Percentiles rank a stretch among this genome's conserved stretches.
Evolutionary conservation across 1,140 invertebrate species (phyloP).

Genomic region (Drosophila kurseongensis): DNA sequence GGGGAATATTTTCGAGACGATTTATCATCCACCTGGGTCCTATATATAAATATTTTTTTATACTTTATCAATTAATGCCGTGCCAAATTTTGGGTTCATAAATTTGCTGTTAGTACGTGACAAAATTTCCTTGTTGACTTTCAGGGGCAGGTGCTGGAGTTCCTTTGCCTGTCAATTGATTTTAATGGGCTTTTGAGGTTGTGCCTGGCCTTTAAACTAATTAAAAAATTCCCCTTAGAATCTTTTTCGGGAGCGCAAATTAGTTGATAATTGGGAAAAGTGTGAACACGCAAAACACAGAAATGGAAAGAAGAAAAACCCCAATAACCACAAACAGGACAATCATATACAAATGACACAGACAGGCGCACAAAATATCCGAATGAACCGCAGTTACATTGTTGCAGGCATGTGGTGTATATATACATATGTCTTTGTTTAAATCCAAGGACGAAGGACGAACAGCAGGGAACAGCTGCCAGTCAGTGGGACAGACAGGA

Average conservation of each 20-base stretch:
- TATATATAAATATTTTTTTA: slow-evolving; percentile 6
- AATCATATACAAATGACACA: slow-evolving; percentile 59
- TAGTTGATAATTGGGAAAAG: slow-evolving; percentile 25
- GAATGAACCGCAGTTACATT: slow-evolving; percentile 52
- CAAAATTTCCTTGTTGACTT: slow-evolving; percentile 59
- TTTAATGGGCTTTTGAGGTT: slow-evolving; percentile 54
- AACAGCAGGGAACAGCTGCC: slow-evolving; percentile 49
- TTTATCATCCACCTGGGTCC: slow-evolving; percentile 58
- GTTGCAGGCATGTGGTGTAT: slow-evolving; percentile 31
- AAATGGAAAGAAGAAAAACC: slow-evolving; percentile 24
- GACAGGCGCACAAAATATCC: slow-evolving; percentile 29
- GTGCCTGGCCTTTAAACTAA: slow-evolving; percentile 68
- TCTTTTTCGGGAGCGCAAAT: slow-evolving; percentile 10
- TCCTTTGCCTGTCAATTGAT: slow-evolving; percentile 61
- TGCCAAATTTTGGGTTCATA: slow-evolving; percentile 59
- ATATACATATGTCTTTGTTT: slow-evolving; percentile 8
- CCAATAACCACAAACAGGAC: slow-evolving; percentile 67
- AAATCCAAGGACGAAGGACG: slow-evolving; percentile 17
- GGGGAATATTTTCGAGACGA: slow-evolving; percentile 5
- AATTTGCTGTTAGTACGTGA: slow-evolving; percentile 64
- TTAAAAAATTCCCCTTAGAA: slow-evolving; percentile 50
- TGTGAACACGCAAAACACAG: slow-evolving; percentile 39
- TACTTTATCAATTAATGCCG: slow-evolving; percentile 63
- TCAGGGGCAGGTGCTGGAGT: background rate
- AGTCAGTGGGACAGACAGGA: slow-evolving; percentile 22